phyloP scores from a whole-genome alignment of 2,113 vertebrate genomes.

The human (Homo sapiens) region GRCh38 chr5:63313501-63314000 shows the following conservation, averaged over 20 bases:
- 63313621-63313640: background rate
- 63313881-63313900: background rate
- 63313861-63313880: background rate
- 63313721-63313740: background rate
- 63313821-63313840: background rate
- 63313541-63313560: accelerated
- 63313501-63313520: background rate
- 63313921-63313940: background rate
- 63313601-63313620: background rate
- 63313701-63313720: background rate
- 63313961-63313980: background rate
- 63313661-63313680: background rate
- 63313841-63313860: background rate
- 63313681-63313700: background rate
- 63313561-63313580: background rate
- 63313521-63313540: background rate
- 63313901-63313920: background rate
- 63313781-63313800: background rate
- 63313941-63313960: background rate
- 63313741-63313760: conserved; percentile 20
- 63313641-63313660: background rate
- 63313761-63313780: background rate
- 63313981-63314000: background rate
- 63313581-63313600: background rate
- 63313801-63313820: background rate